Evolutionary conservation across 2,888 invertebrate species (phyloP).

Genomic region (Molanna angustata): DNA sequence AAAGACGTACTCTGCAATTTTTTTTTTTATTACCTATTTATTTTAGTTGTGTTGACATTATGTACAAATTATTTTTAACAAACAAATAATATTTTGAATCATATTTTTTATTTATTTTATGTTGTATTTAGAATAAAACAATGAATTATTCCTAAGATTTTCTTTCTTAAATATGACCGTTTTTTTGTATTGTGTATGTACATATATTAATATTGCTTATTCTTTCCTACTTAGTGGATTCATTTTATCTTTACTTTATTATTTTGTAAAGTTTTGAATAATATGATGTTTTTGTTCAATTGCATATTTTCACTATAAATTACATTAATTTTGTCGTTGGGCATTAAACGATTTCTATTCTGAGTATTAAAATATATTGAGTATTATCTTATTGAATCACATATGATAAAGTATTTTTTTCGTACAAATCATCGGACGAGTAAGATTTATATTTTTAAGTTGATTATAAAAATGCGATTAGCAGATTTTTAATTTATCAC

Average conservation of each 20-base stretch:
- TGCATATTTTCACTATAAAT: constrained; percentile 6
- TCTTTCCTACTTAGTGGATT: not conserved
- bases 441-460: no score
- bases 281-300: constrained; percentile 10
- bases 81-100: not conserved
- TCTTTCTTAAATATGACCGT: not conserved
- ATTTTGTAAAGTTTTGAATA: constrained; percentile 23
- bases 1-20: not conserved
- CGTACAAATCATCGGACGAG: no score
- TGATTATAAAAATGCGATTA: no score
- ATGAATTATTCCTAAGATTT: no score
- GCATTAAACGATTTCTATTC: no score
- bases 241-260: constrained; percentile 30
- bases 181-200: not conserved
- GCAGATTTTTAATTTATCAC: no score
- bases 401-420: no score
- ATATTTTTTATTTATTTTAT: constrained; percentile 3
- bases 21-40: not conserved
- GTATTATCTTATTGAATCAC: no score
- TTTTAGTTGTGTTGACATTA: constrained; percentile 4
- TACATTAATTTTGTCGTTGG: constrained; percentile 3
- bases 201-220: not conserved
- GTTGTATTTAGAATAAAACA: not conserved
- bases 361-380: no score
- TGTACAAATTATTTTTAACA: constrained; percentile 19